Evolutionary conservation across 1,140 invertebrate genomes (phyloP).

Genomic region (Marisa cornuarietis): DNA sequence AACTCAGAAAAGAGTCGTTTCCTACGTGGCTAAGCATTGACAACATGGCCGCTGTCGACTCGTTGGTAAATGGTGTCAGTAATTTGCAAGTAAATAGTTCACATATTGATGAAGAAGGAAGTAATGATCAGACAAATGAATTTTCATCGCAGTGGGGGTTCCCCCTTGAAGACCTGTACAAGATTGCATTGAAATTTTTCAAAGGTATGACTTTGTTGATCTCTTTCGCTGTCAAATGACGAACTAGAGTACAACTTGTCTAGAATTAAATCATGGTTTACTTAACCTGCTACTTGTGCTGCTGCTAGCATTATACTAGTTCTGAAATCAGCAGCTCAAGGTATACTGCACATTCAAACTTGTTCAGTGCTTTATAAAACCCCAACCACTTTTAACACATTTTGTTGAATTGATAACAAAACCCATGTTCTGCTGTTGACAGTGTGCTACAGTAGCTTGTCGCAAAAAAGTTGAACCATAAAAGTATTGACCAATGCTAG

Average conservation of each 20-base stretch:
- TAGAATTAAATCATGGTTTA: background rate
- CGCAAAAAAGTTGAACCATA: no score
- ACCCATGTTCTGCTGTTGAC: no score
- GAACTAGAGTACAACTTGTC: background rate
- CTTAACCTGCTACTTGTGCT: background rate
- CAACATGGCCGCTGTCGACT: slow-evolving; percentile 41
- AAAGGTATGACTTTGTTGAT: slow-evolving; percentile 74
- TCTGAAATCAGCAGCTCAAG: no score
- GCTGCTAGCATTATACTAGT: no score
- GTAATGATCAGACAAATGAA: slow-evolving; percentile 16
- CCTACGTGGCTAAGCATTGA: slow-evolving; percentile 30
- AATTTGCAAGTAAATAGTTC: slow-evolving; percentile 33
- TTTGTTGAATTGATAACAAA: no score
- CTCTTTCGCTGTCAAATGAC: background rate
- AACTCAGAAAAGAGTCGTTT: slow-evolving; percentile 12
- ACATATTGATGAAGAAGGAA: background rate
- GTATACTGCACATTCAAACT: no score
- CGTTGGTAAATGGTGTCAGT: slow-evolving; percentile 35
- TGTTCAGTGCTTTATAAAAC: no score
- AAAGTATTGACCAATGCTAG: no score
- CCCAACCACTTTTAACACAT: no score
- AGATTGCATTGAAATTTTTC: slow-evolving; percentile 85
- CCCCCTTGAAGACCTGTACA: slow-evolving; percentile 82
- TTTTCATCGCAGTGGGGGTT: slow-evolving; percentile 60
- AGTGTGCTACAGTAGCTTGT: no score